Percentiles rank a stretch among this genome's conserved stretches.
Evolutionary conservation across 2,888 invertebrate species (phyloP).

Genomic region (Agonopterix alstromeriana): DNA sequence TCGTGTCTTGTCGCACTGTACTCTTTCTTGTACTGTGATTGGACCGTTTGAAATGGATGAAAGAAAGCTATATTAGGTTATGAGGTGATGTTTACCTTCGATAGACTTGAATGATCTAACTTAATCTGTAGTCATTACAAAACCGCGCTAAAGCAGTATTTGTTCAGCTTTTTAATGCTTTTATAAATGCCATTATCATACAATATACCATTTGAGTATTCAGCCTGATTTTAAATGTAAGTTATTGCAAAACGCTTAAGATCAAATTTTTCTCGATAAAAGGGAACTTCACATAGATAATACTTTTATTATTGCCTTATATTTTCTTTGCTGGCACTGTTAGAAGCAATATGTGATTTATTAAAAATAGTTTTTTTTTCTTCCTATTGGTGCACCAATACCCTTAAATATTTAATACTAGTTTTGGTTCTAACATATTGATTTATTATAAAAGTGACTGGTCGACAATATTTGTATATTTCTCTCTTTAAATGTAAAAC

Average conservation of each 20-base stretch:
- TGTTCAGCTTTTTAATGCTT: neutral
- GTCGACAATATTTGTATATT: no score
- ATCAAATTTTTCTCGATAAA: constrained; percentile 25
- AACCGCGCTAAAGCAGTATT: neutral
- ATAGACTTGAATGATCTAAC: no score
- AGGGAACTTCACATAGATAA: constrained; percentile 28
- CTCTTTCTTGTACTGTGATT: no score
- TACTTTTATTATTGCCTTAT: constrained; percentile 57
- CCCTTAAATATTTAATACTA: constrained; percentile 35
- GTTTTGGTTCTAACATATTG: constrained; percentile 28
- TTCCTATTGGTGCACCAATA: constrained; percentile 49
- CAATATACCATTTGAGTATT: constrained; percentile 16
- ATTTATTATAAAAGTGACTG: constrained; percentile 4
- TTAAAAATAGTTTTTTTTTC: constrained; percentile 57
- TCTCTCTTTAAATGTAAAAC: neutral
- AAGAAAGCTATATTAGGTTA: no score
- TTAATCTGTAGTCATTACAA: no score
- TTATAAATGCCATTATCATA: constrained; percentile 6
- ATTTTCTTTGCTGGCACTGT: constrained; percentile 35
- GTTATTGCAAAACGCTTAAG: constrained; percentile 42
- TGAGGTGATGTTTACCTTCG: no score
- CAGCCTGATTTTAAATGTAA: constrained; percentile 32
- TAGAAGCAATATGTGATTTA: constrained; percentile 52
- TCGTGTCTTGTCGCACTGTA: no score
- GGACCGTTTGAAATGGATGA: no score